Base-by-base conservation (phyloP, 1,140 invertebrate species). In the Coboldia fuscipes region DNA sequence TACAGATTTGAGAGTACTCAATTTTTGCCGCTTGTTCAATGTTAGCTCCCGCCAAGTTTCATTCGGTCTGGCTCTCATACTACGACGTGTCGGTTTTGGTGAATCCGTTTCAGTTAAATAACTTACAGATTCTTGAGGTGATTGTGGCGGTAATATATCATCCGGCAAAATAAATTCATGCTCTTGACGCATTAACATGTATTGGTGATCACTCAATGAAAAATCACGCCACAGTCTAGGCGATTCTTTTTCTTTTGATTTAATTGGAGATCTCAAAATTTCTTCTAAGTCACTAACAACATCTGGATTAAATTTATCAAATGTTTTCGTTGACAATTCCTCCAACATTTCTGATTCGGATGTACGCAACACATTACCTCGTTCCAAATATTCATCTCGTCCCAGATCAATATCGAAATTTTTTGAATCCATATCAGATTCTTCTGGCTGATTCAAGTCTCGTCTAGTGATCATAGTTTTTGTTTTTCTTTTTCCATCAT, bases 391-490 rank as follows among this genome's bases (percentile, higher is more conserved):
- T 18, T 34, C 33, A 14, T 12, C 27, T 27, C 12, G 20, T 16
- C 9, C 12, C 3, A 16, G 14, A 17, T 26, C 27, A 5, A 13
- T 33, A 35, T 15, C 28, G 27, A 23, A n/a, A 14, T 26, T 72
- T 26, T 66, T 47, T 7, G 67, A 66, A 31, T 67, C 46, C 33
- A 66, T 64, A 33, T 66, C 46, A 37, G 63, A 65, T 10, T 57
- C 50, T 37, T 39, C 40, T 23, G 27, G 34, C 48, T 45, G 24
- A 39, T 42, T 33, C 38, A 30, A 30, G 20, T 43, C 31, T 17
- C 38, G 14, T 29, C 39, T 34, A 12, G 53, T 65, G 1, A 66
- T 56, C 50, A 66, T 51, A 2, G 64, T 64, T 41, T 63, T 68
- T 0, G 65, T 66, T 39, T 63, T 67, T 27, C 70, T 64, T 12